These are phyloP conservation scores for Nyctibius grandis DNA, from an alignment of 2,797 vertebrate species.

Conservation along the genomic window DNA sequence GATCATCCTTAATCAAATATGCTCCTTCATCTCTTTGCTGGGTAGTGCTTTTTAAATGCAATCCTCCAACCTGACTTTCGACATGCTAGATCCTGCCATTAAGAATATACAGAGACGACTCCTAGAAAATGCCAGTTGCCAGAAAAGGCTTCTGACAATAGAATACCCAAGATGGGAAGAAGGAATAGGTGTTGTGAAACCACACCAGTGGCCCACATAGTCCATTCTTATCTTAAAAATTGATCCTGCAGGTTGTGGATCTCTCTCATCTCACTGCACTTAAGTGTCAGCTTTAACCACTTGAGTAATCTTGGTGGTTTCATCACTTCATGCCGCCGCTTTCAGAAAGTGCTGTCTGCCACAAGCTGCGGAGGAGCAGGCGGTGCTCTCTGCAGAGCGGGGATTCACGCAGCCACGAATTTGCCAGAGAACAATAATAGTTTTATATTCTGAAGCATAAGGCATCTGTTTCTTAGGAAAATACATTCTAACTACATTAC, in stretches of 20 bases:
- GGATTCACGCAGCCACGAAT: neutral
- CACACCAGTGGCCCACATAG: neutral
- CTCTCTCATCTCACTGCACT: neutral
- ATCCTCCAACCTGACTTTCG: neutral
- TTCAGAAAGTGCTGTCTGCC: rapidly evolving
- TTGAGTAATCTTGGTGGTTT: neutral
- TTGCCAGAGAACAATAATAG: neutral
- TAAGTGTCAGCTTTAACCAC: neutral
- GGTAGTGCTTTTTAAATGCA: neutral
- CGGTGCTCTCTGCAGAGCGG: rapidly evolving
- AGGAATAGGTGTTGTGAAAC: neutral
- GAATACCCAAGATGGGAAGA: neutral
- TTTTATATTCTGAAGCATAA: neutral
- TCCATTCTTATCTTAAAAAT: neutral
- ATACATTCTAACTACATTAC: neutral
- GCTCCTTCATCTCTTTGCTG: constrained; percentile 29
- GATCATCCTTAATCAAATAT: constrained; percentile 27
- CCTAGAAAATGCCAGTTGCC: neutral
- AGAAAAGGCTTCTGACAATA: neutral
- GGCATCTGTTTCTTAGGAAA: neutral
- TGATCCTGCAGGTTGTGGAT: neutral
- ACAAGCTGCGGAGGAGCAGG: neutral
- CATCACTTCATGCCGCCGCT: neutral
- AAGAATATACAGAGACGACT: neutral
- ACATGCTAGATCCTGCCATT: neutral